A percentile compares a stretch with the other conserved stretches of the same genome.
These are phyloP conservation scores for Ceratina australensis DNA, from an alignment of 1,140 invertebrate genomes.

Conservation along the genomic window DNA sequence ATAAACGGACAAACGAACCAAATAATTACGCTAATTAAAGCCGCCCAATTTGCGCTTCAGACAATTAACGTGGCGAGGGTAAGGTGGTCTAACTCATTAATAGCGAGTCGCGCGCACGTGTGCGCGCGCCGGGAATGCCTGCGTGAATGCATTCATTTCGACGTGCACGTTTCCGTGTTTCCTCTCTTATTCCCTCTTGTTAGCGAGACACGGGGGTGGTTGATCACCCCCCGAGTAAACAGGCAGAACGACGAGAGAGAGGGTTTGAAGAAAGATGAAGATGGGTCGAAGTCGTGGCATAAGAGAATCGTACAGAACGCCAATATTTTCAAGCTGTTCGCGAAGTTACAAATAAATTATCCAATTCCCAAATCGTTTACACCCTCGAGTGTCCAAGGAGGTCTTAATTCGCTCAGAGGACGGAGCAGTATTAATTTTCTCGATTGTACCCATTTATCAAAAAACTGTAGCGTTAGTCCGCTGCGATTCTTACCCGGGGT, in stretches of 20 bases:
- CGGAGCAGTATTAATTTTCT: no score
- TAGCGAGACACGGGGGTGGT: slow-evolving; percentile 22
- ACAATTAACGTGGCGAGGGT: slow-evolving; percentile 75
- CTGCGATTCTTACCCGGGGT: no score
- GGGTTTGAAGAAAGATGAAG: slow-evolving; percentile 18
- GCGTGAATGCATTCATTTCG: slow-evolving; percentile 46
- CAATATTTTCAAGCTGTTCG: no score
- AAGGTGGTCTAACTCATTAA: slow-evolving; percentile 73
- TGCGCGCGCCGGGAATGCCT: slow-evolving; percentile 19
- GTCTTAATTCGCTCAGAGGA: no score
- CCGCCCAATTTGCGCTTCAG: slow-evolving; percentile 76
- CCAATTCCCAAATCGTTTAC: no score
- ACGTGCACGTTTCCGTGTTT: slow-evolving; percentile 39
- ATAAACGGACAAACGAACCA: slow-evolving; percentile 70
- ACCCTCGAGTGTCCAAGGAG: no score
- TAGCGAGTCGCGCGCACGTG: slow-evolving; percentile 45
- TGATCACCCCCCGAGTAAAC: slow-evolving; percentile 13
- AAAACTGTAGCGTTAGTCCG: no score
- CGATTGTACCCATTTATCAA: no score
- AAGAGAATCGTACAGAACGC: neutral
- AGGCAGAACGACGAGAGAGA: neutral
- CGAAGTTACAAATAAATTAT: no score
- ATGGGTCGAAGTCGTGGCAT: slow-evolving; percentile 29
- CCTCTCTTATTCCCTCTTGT: slow-evolving; percentile 49
- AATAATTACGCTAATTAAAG: slow-evolving; percentile 79